Evolutionary conservation across 2,888 invertebrate genomes (phyloP).

Genomic region (Acrocera orbiculus): DNA sequence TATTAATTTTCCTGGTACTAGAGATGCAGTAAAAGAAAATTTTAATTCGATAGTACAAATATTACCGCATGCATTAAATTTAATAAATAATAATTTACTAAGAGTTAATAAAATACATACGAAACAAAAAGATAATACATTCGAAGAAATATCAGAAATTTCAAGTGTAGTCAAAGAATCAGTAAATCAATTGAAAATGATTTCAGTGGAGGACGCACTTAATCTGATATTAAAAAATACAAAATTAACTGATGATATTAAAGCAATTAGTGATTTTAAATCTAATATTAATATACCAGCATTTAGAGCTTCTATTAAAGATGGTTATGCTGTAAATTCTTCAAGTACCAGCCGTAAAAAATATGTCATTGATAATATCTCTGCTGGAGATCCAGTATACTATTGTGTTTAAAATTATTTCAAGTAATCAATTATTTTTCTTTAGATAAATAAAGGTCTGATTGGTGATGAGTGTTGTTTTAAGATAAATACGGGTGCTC

Average conservation of each 20-base stretch:
- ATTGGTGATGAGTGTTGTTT: slow-evolving; percentile 56
- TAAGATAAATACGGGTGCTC: slow-evolving; percentile 88
- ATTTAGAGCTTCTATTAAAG: slow-evolving; percentile 87
- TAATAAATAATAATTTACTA: slow-evolving; percentile 43
- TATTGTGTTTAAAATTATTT: background rate
- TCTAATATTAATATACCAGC: slow-evolving; percentile 49
- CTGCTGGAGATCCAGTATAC: slow-evolving; percentile 51
- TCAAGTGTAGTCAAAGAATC: too few species aligned
- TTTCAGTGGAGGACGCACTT: slow-evolving; percentile 53
- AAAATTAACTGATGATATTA: too few species aligned
- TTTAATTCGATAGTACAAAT: slow-evolving; percentile 50
- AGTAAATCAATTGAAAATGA: too few species aligned
- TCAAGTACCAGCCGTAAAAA: slow-evolving; percentile 54
- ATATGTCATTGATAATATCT: slow-evolving; percentile 50
- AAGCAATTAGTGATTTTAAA: slow-evolving; percentile 24
- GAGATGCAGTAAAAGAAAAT: slow-evolving; percentile 71
- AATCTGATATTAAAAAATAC: too few species aligned
- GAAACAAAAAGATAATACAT: background rate
- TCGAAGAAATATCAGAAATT: too few species aligned
- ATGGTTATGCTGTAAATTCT: slow-evolving; percentile 82
- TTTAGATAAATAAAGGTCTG: slow-evolving; percentile 17
- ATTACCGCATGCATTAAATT: slow-evolving; percentile 66
- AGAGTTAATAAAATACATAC: slow-evolving; percentile 44
- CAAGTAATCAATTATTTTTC: too few species aligned
- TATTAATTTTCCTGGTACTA: slow-evolving; percentile 87